phyloP scores from a whole-genome alignment of 2,797 vertebrate genomes.

The Falco columbarius region DNA sequence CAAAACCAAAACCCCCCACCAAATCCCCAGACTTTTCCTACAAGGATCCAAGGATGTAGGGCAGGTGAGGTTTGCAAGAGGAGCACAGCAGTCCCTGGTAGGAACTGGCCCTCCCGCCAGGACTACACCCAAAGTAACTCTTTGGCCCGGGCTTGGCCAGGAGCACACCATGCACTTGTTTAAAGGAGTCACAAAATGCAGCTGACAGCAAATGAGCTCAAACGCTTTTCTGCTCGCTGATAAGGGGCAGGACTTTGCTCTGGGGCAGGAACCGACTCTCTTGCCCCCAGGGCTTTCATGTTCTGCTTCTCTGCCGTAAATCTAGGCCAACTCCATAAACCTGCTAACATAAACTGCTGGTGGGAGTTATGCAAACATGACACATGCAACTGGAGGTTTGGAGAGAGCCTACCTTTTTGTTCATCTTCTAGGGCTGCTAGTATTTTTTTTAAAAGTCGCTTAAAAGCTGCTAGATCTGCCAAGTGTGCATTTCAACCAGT shows the following conservation, averaged over 20 bases:
- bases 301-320: not conserved
- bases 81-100: not conserved
- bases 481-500: not conserved
- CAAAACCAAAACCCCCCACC: not conserved
- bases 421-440: not conserved
- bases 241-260: constrained; percentile 34
- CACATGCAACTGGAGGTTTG: not conserved
- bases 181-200: not conserved
- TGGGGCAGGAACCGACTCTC: not conserved
- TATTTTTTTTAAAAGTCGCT: not conserved
- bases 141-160: not conserved
- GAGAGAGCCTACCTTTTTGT: not conserved
- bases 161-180: not conserved
- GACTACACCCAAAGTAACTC: not conserved
- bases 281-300: not conserved
- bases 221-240: not conserved
- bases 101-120: fast-evolving
- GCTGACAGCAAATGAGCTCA: not conserved
- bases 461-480: not conserved
- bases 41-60: fast-evolving
- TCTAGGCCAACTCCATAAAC: constrained; percentile 22
- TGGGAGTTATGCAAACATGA: not conserved
- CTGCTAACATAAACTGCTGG: not conserved
- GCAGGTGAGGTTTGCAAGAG: not conserved
- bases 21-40: not conserved